phyloP scores from a whole-genome alignment of 2,797 vertebrate species.

The Xiphophorus birchmanni region DNA sequence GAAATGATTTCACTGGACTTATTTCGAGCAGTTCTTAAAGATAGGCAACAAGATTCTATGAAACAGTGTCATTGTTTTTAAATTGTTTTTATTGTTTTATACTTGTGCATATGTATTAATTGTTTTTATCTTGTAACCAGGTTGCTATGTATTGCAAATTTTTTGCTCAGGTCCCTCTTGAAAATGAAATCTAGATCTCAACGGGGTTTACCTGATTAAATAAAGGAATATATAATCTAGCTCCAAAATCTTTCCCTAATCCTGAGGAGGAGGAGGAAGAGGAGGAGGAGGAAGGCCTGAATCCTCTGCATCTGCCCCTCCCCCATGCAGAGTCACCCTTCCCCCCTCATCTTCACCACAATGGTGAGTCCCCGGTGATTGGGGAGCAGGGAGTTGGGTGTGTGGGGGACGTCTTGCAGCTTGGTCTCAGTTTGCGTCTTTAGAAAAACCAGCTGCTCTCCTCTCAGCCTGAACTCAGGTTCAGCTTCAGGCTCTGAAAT shows the following conservation, averaged over 20 bases:
- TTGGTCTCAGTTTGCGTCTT: conserved; percentile 42
- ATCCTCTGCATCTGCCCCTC: conserved; percentile 7
- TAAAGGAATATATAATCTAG: not conserved
- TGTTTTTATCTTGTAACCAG: no score
- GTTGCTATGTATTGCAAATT: no score
- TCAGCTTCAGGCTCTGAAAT: not conserved
- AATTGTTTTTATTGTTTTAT: no score
- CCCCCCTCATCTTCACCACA: conserved; percentile 5
- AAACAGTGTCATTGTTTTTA: no score
- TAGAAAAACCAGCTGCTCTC: conserved; percentile 44
- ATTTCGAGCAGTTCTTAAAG: no score
- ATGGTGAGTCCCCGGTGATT: conserved; percentile 27
- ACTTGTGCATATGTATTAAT: no score
- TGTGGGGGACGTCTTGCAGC: conserved; percentile 22
- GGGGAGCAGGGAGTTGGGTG: conserved; percentile 2
- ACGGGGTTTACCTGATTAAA: no score
- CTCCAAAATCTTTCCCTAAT: not conserved
- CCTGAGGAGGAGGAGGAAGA: not conserved
- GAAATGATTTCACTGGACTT: no score
- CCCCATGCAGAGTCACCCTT: conserved; percentile 1
- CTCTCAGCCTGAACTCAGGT: conserved; percentile 28
- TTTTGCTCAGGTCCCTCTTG: no score
- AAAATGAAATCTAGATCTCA: no score
- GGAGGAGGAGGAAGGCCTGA: not conserved
- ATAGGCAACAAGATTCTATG: no score